These are phyloP conservation scores for Antheraea pernyi DNA, from an alignment of 1,140 invertebrate genomes.

Conservation along the genomic window DNA sequence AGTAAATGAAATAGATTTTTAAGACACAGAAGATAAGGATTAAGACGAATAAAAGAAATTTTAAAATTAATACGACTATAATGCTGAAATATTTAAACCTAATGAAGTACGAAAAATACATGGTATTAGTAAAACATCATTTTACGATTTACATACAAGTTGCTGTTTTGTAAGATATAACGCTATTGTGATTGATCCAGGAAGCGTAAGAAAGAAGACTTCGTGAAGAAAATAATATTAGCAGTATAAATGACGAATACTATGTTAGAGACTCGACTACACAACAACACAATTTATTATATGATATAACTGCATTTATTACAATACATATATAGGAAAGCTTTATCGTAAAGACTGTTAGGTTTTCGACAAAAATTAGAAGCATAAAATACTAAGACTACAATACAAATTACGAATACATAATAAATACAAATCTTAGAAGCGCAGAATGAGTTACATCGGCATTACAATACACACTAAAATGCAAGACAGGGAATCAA, in stretches of 20 bases:
- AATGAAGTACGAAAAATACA: not conserved
- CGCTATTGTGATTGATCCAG: not conserved
- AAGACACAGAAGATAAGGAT: slow-evolving; percentile 1
- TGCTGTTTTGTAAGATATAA: not conserved
- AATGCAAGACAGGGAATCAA: not conserved
- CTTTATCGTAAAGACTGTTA: not conserved
- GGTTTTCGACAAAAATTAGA: not conserved
- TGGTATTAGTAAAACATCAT: not conserved
- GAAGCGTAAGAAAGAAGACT: not conserved
- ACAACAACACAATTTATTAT: not conserved
- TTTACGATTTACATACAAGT: not conserved
- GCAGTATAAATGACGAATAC: not conserved
- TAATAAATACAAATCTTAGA: not conserved
- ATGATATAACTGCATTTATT: not conserved
- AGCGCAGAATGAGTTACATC: not conserved
- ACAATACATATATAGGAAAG: not conserved
- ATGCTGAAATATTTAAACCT: not conserved
- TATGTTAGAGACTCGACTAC: not conserved
- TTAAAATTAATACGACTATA: not conserved
- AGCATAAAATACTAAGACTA: not conserved
- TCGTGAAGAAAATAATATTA: not conserved
- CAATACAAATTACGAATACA: not conserved
- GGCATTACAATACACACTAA: not conserved
- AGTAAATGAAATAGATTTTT: not conserved
- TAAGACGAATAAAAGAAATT: not conserved